These are phyloP conservation scores for Pasiphila rectangulata DNA, from an alignment of 2,888 invertebrate genomes.

Conservation along the genomic window DNA sequence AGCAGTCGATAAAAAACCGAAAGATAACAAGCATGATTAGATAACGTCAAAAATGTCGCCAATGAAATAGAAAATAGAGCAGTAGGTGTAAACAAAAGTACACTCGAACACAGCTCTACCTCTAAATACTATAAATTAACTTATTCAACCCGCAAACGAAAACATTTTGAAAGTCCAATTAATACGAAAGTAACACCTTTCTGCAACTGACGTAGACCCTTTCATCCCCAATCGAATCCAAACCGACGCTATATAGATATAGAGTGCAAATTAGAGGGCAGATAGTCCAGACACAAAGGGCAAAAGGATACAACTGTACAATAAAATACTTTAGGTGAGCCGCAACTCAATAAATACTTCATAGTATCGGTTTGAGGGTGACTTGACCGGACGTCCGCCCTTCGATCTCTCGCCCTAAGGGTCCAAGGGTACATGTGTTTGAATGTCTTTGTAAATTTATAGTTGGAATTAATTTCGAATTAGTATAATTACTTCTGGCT, in stretches of 20 bases:
- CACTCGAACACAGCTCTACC: constrained; percentile 13
- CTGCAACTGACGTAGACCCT: constrained; percentile 41
- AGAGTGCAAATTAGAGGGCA: constrained; percentile 36
- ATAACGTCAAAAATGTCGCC: not conserved
- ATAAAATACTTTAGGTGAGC: constrained; percentile 77
- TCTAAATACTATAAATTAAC: constrained; percentile 44
- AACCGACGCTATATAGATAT: constrained; percentile 25
- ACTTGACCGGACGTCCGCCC: constrained; percentile 73
- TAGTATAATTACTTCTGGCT: constrained; percentile 38
- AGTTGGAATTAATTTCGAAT: constrained; percentile 38
- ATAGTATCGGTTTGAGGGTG: constrained; percentile 75
- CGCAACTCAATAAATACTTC: constrained; percentile 80
- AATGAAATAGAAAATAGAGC: not conserved
- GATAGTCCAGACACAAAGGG: constrained; percentile 40
- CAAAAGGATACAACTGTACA: constrained; percentile 70
- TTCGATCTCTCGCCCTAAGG: constrained; percentile 71
- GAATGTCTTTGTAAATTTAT: constrained; percentile 53
- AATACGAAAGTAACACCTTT: constrained; percentile 63
- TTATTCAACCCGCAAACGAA: constrained; percentile 56
- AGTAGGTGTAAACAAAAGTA: constrained; percentile 15
- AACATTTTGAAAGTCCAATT: constrained; percentile 65
- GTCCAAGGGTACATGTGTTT: constrained; percentile 51
- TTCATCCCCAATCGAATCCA: constrained; percentile 31
- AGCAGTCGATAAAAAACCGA: too few species aligned
- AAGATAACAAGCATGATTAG: not conserved